These are phyloP conservation scores for Pachydiplax longipennis DNA, from an alignment of 2,888 invertebrate genomes.

Conservation along the genomic window DNA sequence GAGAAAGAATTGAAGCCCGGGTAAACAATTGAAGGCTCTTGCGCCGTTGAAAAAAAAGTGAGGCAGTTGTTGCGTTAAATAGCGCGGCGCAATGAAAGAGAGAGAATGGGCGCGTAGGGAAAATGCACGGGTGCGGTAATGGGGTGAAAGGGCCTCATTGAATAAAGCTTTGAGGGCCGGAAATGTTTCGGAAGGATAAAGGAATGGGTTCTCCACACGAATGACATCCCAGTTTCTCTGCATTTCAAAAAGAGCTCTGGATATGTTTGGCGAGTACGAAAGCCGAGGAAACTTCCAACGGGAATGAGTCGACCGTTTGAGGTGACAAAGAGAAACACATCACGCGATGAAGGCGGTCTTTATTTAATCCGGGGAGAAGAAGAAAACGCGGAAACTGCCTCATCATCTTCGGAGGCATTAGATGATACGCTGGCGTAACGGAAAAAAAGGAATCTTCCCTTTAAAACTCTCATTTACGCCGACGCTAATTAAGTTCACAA, in stretches of 20 bases:
- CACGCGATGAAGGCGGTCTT: neutral
- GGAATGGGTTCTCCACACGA: neutral
- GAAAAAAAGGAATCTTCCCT: neutral
- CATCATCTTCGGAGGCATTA: neutral
- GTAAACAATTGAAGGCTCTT: neutral
- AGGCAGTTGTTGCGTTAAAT: neutral
- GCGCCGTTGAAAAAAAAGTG: neutral
- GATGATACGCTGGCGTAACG: neutral
- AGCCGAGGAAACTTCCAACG: neutral
- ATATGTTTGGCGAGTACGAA: neutral
- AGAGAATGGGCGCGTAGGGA: neutral
- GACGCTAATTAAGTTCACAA: neutral
- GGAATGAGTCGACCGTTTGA: neutral
- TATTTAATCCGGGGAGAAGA: neutral
- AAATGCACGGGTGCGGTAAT: neutral
- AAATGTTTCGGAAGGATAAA: neutral
- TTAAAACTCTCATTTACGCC: neutral
- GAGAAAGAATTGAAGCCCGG: neutral
- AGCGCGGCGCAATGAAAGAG: neutral
- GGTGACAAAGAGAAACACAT: neutral
- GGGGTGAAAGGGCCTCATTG: neutral
- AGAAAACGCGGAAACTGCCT: neutral
- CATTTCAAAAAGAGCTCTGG: neutral
- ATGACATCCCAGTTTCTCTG: neutral
- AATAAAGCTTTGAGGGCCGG: neutral